Conservation (phyloP, 2,113 vertebrate species). For the Gambusia holbrooki region DNA sequence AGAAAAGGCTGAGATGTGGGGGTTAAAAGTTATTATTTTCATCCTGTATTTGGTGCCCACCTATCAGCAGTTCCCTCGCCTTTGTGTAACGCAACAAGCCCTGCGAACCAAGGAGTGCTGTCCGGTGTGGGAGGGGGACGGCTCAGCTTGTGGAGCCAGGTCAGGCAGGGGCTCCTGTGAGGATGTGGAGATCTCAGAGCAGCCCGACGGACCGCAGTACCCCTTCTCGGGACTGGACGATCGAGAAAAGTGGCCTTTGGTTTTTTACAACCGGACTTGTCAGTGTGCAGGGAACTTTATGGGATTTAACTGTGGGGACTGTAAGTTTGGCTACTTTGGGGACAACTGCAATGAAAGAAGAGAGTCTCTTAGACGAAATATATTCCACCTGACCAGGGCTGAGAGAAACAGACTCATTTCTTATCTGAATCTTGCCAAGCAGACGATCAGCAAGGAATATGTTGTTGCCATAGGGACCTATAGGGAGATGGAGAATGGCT, state of each 20-base stretch:
- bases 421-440: conserved; percentile 94
- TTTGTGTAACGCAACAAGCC: conserved; percentile 50
- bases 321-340: conserved; percentile 87
- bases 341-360: conserved; percentile 81
- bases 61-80: conserved; percentile 68
- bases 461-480: conserved; percentile 88
- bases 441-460: conserved; percentile 84
- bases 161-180: conserved; percentile 87
- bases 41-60: conserved; percentile 27
- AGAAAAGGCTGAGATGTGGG: conserved; percentile 65
- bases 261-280: conserved; percentile 93
- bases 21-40: conserved; percentile 65
- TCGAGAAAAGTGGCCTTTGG: conserved; percentile 90
- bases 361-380: conserved; percentile 84
- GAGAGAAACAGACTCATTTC: conserved; percentile 88
- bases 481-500: conserved; percentile 89
- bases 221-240: conserved; percentile 91
- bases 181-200: conserved; percentile 77
- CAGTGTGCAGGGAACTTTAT: conserved; percentile 88
- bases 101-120: conserved; percentile 70
- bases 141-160: conserved; percentile 71
- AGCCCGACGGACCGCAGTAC: conserved; percentile 86
- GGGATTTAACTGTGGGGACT: conserved; percentile 89
- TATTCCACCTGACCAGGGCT: conserved; percentile 82
- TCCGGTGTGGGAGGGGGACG: conserved; percentile 68